These are phyloP conservation scores for Actenoides hombroni DNA, from an alignment of 2,113 vertebrate species.

Conservation along the genomic window DNA sequence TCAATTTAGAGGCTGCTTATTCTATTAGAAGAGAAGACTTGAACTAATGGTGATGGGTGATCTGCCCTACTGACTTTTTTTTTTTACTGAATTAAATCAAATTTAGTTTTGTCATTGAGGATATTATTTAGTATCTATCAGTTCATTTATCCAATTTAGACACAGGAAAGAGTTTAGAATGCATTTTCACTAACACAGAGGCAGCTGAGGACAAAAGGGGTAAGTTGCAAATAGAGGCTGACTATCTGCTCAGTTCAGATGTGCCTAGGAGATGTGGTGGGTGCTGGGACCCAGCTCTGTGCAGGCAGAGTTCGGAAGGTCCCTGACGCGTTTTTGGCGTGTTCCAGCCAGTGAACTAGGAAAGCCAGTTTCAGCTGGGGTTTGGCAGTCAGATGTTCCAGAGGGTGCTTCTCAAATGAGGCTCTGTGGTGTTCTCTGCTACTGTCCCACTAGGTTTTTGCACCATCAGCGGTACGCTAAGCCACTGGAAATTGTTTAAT, in stretches of 20 bases:
- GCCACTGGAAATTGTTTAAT: neutral
- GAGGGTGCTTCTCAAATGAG: neutral
- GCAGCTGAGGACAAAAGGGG: neutral
- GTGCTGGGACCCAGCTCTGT: neutral
- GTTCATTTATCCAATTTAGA: conserved; percentile 7
- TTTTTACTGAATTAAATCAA: conserved; percentile 20
- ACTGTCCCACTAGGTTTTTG: neutral
- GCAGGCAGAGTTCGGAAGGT: neutral
- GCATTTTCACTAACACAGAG: neutral
- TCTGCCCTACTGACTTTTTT: neutral
- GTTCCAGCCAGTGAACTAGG: neutral
- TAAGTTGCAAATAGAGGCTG: neutral
- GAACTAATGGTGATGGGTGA: conserved; percentile 49
- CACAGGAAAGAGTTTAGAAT: neutral
- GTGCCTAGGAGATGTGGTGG: neutral
- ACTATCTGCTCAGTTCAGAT: neutral
- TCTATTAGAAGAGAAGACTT: conserved; percentile 19
- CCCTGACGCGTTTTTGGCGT: rapidly evolving
- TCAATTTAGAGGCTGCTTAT: conserved; percentile 41
- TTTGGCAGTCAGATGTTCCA: neutral
- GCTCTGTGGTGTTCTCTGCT: neutral
- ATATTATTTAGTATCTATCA: conserved; percentile 29
- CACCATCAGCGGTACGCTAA: neutral
- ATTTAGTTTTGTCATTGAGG: neutral
- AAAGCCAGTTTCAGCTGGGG: neutral